Evolutionary conservation across 2,888 invertebrate species (phyloP).

Genomic region (Lacanobia oleracea): DNA sequence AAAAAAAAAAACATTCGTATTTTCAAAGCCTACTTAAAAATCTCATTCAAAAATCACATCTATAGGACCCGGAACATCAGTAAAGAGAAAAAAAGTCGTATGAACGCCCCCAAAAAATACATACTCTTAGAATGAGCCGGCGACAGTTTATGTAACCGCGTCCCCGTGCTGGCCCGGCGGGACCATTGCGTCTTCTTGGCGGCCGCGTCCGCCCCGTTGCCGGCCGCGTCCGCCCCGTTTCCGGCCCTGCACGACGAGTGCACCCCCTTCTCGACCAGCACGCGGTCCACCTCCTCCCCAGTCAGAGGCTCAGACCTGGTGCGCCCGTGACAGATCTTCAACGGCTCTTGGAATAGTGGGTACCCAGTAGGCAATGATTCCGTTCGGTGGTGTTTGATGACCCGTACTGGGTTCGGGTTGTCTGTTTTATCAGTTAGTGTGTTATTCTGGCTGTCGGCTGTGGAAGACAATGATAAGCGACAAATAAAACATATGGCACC

Average conservation of each 20-base stretch:
- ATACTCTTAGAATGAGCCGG: constrained; percentile 88
- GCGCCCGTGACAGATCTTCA: constrained; percentile 91
- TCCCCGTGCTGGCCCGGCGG: constrained; percentile 86
- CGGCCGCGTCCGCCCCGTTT: constrained; percentile 78
- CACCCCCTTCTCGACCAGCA: constrained; percentile 78
- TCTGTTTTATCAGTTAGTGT: constrained; percentile 85
- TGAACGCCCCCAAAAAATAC: constrained; percentile 75
- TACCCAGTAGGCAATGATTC: constrained; percentile 85
- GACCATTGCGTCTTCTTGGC: constrained; percentile 82
- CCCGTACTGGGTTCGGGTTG: constrained; percentile 68
- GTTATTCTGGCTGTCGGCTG: constrained; percentile 89
- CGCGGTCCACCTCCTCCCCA: constrained; percentile 86
- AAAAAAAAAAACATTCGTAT: background rate
- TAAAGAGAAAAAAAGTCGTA: constrained; percentile 40
- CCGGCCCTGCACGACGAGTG: constrained; percentile 82
- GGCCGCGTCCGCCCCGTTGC: constrained; percentile 79
- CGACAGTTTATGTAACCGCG: constrained; percentile 85
- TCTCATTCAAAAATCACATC: constrained; percentile 8
- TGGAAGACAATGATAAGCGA: constrained; percentile 87
- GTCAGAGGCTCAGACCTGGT: constrained; percentile 93
- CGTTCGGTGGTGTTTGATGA: constrained; percentile 84
- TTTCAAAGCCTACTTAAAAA: too few relatives aligned
- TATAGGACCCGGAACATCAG: background rate
- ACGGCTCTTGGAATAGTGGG: constrained; percentile 80
- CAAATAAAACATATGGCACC: constrained; percentile 86